Evolutionary conservation across 1,140 invertebrate species (phyloP).

Genomic region (Philopotamus ludificatus): DNA sequence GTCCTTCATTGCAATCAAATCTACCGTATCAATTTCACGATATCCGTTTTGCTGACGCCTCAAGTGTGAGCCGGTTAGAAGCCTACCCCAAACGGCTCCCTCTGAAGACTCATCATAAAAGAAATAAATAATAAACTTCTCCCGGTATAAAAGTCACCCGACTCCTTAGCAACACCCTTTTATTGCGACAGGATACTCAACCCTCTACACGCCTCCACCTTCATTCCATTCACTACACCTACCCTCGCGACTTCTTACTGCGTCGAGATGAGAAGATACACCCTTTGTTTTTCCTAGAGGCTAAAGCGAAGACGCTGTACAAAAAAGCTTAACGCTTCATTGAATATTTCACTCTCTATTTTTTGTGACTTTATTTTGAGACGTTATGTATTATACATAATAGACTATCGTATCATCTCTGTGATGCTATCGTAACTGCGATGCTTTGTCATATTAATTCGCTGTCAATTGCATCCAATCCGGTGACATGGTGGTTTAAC

Average conservation of each 20-base stretch:
- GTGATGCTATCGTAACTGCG: no score
- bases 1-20: background rate
- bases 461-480: no score
- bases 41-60: constrained; percentile 3
- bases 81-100: constrained; percentile 12
- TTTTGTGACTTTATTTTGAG: background rate
- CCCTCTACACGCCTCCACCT: background rate
- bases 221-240: no score
- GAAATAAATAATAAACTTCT: constrained; percentile 42
- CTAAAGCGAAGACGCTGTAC: no score
- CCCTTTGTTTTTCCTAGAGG: constrained; percentile 24
- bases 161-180: constrained; percentile 41
- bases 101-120: constrained; percentile 37
- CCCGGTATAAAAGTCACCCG: constrained; percentile 38
- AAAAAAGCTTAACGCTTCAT: no score
- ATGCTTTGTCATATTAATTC: no score
- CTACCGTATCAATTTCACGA: background rate
- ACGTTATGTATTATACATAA: no score
- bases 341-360: no score
- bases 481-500: no score
- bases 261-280: constrained; percentile 13
- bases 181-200: constrained; percentile 30
- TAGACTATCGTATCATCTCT: no score
- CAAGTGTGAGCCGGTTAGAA: constrained; percentile 14
- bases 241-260: no score